phyloP scores from a whole-genome alignment of 2,888 invertebrate species.

The Listrodromus nycthemerus region DNA sequence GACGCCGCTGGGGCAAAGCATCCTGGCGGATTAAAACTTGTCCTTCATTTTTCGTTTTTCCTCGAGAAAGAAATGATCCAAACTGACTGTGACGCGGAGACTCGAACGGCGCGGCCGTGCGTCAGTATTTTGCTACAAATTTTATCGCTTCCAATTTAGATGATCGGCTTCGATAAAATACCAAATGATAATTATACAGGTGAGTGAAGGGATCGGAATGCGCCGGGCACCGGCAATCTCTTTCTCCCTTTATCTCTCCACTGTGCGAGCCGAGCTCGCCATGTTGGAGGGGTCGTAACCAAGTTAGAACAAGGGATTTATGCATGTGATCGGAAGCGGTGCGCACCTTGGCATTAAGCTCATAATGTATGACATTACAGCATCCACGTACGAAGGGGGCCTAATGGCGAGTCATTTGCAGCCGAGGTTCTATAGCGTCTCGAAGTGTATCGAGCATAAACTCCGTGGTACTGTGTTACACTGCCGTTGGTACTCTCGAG shows the following conservation, averaged over 20 bases:
- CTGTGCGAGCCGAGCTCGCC: constrained; percentile 11
- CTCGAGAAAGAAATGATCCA: constrained; percentile 31
- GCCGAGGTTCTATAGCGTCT: constrained; percentile 28
- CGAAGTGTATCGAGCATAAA: constrained; percentile 20
- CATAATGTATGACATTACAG: constrained; percentile 80
- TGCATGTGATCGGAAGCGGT: constrained; percentile 74
- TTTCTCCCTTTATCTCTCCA: not conserved
- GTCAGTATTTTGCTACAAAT: constrained; percentile 56
- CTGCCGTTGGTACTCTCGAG: not conserved
- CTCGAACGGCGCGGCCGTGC: not conserved
- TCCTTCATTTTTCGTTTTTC: constrained; percentile 3
- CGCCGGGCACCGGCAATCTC: constrained; percentile 1
- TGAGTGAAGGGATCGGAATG: constrained; percentile 57
- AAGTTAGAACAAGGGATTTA: constrained; percentile 73
- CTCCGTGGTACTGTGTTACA: constrained; percentile 4
- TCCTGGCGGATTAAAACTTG: not conserved
- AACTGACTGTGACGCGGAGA: constrained; percentile 27
- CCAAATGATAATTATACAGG: constrained; percentile 63
- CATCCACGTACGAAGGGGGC: constrained; percentile 64
- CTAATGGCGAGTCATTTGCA: constrained; percentile 66
- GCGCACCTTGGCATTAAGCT: constrained; percentile 76
- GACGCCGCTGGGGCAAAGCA: constrained; percentile 15
- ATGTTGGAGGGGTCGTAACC: constrained; percentile 38
- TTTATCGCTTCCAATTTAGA: constrained; percentile 64
- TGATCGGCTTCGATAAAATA: constrained; percentile 64